Base-by-base conservation (phyloP, 2,797 vertebrate species). In the Acestrorhynchus altus region DNA sequence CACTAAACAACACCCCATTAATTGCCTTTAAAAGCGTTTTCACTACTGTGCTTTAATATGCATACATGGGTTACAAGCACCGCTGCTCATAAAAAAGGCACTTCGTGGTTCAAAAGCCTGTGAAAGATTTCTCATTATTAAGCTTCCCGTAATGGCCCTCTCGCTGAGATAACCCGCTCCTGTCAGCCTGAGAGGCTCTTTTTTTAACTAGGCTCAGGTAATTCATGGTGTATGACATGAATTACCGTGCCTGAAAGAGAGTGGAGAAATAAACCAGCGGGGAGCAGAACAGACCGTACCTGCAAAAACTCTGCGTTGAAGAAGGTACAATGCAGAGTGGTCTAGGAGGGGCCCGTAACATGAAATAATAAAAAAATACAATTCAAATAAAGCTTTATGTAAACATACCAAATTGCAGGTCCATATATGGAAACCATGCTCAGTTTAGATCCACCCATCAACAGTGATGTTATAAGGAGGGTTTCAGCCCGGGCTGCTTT, bases 81-180 rank as follows among this genome's bases (percentile, higher is more conserved):
- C 26, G 52, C 42, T 26, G 31, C 24, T 61, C 42, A 51, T 72
- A 15, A 61, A 67, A 73, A 69, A 31, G 39, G 20, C 31, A 35
- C 57, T 73, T 51, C 61, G 61, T 10, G 39, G 54, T 56, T 69
- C 22, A 49, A 60, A 67, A 74, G 63, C 11, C 7, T 51, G 69
- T 69, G 31, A 78, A 78, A n/a, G 59, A 40, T 76, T 74, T 81
- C 26, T 79, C 52, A 64, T 77, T 63, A 79, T 71, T 79, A 77
- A 79, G 22, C 28, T 20, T 44, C n/a, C 60, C 28, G 40, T 61
- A 60, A 77, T 28, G 60, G 73, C 65, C 49, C 77, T 72, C 74
- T 74, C 44, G 49, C 59, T 75, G 74, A 80, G 49, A 72, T 65
- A 49, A 78, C 76, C 64, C 31, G 52, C 61, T 72, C n/a, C 47